Evolutionary conservation across 2,888 invertebrate genomes (phyloP).

Genomic region (Drosophila melanocephala): DNA sequence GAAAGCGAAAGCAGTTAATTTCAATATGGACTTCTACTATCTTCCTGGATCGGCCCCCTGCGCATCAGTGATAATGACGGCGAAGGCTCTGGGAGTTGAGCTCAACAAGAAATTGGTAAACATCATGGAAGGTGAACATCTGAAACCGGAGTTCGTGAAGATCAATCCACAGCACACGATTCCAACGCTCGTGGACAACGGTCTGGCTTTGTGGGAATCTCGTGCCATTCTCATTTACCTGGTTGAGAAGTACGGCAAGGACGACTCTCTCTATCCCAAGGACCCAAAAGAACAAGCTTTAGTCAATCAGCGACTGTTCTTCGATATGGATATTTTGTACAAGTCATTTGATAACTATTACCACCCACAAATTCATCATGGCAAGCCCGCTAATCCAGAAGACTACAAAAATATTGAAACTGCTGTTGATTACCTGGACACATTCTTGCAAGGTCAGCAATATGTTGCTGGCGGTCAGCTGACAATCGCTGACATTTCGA

Average conservation of each 20-base stretch:
- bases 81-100: slow-evolving; percentile 88
- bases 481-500: slow-evolving; percentile 92
- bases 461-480: slow-evolving; percentile 90
- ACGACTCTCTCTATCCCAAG: slow-evolving; percentile 90
- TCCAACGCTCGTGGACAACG: slow-evolving; percentile 93
- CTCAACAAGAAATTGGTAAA: slow-evolving; percentile 88
- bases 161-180: slow-evolving; percentile 93
- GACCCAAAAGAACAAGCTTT: slow-evolving; percentile 90
- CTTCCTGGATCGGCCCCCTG: slow-evolving; percentile 87
- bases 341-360: slow-evolving; percentile 89
- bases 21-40: slow-evolving; percentile 61
- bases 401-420: slow-evolving; percentile 89
- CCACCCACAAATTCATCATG: slow-evolving; percentile 87
- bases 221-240: slow-evolving; percentile 93
- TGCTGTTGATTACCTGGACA: slow-evolving; percentile 89
- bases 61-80: slow-evolving; percentile 88
- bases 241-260: slow-evolving; percentile 91
- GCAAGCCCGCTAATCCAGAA: slow-evolving; percentile 88
- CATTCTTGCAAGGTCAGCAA: slow-evolving; percentile 89
- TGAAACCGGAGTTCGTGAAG: slow-evolving; percentile 89
- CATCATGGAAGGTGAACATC: slow-evolving; percentile 88
- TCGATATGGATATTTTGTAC: slow-evolving; percentile 91
- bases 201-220: slow-evolving; percentile 92
- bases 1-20: slow-evolving; percentile 7
- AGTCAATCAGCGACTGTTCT: slow-evolving; percentile 92